phyloP scores from a whole-genome alignment of 2,797 vertebrate species.

The Anguilla pacifica region DNA sequence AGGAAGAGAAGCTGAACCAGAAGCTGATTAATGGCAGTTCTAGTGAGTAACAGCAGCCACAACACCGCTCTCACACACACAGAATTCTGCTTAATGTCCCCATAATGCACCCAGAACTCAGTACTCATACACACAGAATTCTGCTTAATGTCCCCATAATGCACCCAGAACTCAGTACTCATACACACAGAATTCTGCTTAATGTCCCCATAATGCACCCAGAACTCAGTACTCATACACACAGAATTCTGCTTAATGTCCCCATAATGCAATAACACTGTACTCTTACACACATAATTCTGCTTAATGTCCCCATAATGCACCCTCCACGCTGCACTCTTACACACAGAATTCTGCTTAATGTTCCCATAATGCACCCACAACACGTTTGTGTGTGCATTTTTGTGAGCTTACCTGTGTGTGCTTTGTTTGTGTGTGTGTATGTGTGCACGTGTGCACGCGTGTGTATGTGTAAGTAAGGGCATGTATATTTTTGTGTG shows the following conservation, averaged over 20 bases:
- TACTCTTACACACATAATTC: neutral
- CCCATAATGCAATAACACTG: neutral
- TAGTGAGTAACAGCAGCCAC: slow-evolving; percentile 54
- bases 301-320: neutral
- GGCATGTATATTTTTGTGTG: no score
- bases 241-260: neutral
- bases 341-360: neutral
- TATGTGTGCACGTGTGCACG: no score
- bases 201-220: neutral
- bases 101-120: neutral
- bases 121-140: neutral
- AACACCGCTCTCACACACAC: neutral
- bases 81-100: neutral
- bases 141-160: no score
- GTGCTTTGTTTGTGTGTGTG: no score
- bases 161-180: neutral
- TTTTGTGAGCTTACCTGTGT: no score
- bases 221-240: neutral
- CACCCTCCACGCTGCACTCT: neutral
- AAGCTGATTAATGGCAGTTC: slow-evolving; percentile 55
- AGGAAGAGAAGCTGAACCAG: slow-evolving; percentile 62
- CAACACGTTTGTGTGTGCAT: no score
- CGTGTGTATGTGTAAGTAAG: no score
- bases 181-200: neutral
- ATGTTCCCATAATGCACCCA: neutral